Conservation (phyloP, 2,888 invertebrate genomes). For the Chymomyza procnemis region DNA sequence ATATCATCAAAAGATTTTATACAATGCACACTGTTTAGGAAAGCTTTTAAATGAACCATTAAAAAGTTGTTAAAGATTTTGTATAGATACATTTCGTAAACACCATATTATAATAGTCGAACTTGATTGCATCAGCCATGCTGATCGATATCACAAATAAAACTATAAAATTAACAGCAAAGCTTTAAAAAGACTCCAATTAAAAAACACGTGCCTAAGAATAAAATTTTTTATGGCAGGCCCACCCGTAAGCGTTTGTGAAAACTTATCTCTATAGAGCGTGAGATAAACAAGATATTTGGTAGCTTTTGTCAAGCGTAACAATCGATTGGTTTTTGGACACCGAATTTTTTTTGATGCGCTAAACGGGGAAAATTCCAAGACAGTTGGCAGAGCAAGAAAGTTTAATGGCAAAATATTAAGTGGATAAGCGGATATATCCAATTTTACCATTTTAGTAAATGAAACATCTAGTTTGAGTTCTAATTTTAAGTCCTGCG, state of each 20-base stretch:
- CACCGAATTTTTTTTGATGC: background rate
- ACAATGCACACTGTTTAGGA: background rate
- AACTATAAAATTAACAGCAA: background rate
- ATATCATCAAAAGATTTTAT: background rate
- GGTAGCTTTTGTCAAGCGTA: background rate
- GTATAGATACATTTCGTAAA: background rate
- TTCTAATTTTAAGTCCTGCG: no score
- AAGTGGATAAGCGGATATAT: no score
- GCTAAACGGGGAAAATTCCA: no score
- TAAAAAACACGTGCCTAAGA: background rate
- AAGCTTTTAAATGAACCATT: background rate
- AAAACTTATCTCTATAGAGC: background rate
- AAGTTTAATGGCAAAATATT: background rate
- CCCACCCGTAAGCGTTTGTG: background rate
- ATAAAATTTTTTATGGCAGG: conserved; percentile 26
- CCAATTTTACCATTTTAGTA: no score
- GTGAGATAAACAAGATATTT: background rate
- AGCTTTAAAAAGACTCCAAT: background rate
- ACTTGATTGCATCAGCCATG: background rate
- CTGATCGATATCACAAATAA: background rate
- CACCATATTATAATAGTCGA: background rate
- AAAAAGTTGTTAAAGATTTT: background rate
- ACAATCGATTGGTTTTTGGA: background rate
- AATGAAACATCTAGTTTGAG: no score
- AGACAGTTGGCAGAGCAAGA: background rate